Conservation (phyloP, 2,888 invertebrate genomes). For the Prenolepis imparis region DNA sequence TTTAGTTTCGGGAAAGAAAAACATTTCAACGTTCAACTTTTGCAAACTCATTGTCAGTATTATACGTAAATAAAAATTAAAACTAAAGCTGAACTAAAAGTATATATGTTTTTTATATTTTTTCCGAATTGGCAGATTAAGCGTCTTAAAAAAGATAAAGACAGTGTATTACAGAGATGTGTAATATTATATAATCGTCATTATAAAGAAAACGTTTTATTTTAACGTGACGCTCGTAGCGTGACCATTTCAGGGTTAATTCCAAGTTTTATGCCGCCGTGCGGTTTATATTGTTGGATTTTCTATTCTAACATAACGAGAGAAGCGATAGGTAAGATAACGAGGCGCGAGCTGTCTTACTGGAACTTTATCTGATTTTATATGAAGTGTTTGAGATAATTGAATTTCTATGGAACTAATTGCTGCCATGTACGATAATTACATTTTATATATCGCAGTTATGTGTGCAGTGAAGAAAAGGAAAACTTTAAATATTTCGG, state of each 20-base stretch:
- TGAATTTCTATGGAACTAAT: constrained; percentile 51
- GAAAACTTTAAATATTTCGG: constrained; percentile 2
- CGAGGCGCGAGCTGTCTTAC: constrained; percentile 27
- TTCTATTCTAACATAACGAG: constrained; percentile 39
- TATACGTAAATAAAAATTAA: neutral
- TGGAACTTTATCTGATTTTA: constrained; percentile 41
- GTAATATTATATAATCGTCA: constrained; percentile 28
- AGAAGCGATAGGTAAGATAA: constrained; percentile 33
- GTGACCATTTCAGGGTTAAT: constrained; percentile 23
- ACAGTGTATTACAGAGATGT: neutral
- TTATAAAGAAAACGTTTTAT: constrained; percentile 36
- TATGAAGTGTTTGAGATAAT: constrained; percentile 35
- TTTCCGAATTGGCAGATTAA: neutral
- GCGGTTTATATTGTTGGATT: constrained; percentile 35
- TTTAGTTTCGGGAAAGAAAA: neutral
- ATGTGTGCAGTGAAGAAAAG: neutral
- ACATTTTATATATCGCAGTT: constrained; percentile 34
- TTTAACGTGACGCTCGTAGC: neutral
- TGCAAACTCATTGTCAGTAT: neutral
- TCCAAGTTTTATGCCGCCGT: constrained; percentile 19
- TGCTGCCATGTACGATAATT: constrained; percentile 18
- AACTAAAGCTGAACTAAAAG: neutral
- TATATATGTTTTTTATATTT: neutral
- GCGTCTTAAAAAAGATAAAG: neutral
- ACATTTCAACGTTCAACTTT: neutral